Percentiles rank a stretch among this genome's conserved stretches.
Evolutionary conservation across 2,888 invertebrate genomes (phyloP).

Genomic region (Dolomedes plantarius): DNA sequence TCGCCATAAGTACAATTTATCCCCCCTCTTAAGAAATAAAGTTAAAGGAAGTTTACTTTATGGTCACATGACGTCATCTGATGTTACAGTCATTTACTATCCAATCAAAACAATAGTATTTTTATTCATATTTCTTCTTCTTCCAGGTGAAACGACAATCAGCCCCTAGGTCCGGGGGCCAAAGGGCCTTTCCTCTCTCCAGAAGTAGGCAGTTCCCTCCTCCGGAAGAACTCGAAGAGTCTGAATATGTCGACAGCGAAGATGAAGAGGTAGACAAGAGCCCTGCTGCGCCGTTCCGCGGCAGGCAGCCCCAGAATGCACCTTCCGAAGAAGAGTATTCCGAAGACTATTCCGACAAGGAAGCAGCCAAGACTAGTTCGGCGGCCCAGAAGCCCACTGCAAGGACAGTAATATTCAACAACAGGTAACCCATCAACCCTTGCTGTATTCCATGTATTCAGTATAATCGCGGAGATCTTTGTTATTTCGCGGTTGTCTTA

Average conservation of each 20-base stretch:
- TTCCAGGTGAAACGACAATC: conserved; percentile 48
- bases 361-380: conserved; percentile 55
- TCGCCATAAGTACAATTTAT: too few relatives aligned
- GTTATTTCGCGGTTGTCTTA: too few relatives aligned
- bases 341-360: conserved; percentile 50
- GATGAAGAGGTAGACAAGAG: conserved; percentile 27
- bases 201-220: conserved; percentile 73
- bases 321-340: conserved; percentile 37
- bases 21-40: too few relatives aligned
- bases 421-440: too few relatives aligned
- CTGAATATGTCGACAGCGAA: conserved; percentile 22
- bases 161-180: conserved; percentile 34
- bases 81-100: too few relatives aligned
- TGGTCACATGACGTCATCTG: too few relatives aligned
- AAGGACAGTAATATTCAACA: conserved; percentile 35
- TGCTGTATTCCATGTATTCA: too few relatives aligned
- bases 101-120: too few relatives aligned
- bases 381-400: conserved; percentile 33
- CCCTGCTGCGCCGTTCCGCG: conserved; percentile 25
- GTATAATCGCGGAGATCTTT: too few relatives aligned
- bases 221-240: conserved; percentile 61
- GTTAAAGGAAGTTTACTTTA: too few relatives aligned
- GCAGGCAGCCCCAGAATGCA: conserved; percentile 33
- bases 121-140: too few relatives aligned
- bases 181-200: conserved; percentile 37